These are phyloP conservation scores for Picus viridis DNA, from an alignment of 2,797 vertebrate genomes.

Conservation along the genomic window DNA sequence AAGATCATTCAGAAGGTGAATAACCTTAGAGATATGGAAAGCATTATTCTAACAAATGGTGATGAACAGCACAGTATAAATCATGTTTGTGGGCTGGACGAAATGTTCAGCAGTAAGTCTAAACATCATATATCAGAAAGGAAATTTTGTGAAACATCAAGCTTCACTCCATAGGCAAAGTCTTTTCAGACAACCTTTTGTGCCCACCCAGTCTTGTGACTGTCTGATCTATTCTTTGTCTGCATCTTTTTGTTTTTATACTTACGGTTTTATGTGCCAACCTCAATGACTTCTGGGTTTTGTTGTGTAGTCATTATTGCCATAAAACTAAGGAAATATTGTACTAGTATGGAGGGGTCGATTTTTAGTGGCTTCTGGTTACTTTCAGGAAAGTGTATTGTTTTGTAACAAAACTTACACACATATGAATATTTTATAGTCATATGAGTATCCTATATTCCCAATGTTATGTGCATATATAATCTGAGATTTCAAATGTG, in stretches of 20 bases:
- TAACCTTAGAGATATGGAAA: constrained; percentile 51
- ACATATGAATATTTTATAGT: not conserved
- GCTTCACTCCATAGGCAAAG: constrained; percentile 36
- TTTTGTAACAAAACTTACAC: not conserved
- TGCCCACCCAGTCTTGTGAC: not conserved
- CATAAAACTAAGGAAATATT: not conserved
- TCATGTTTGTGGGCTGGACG: constrained; percentile 56
- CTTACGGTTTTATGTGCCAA: not conserved
- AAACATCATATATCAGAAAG: constrained; percentile 59
- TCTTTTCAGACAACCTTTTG: constrained; percentile 37
- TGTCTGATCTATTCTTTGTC: not conserved
- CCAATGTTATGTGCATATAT: not conserved
- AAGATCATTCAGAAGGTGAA: constrained; percentile 69
- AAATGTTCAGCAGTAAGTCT: constrained; percentile 52
- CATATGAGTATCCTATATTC: not conserved
- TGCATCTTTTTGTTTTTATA: not conserved
- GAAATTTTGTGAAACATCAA: constrained; percentile 61
- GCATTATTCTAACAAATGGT: constrained; percentile 58
- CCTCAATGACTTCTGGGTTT: not conserved
- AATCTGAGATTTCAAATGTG: not conserved
- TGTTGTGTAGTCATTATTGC: not conserved
- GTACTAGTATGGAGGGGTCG: not conserved
- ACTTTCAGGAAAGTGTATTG: not conserved
- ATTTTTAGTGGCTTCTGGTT: not conserved
- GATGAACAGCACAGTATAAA: constrained; percentile 63